Base-by-base conservation (phyloP, 2,797 vertebrate genomes). In the Notolabrus celidotus region DNA sequence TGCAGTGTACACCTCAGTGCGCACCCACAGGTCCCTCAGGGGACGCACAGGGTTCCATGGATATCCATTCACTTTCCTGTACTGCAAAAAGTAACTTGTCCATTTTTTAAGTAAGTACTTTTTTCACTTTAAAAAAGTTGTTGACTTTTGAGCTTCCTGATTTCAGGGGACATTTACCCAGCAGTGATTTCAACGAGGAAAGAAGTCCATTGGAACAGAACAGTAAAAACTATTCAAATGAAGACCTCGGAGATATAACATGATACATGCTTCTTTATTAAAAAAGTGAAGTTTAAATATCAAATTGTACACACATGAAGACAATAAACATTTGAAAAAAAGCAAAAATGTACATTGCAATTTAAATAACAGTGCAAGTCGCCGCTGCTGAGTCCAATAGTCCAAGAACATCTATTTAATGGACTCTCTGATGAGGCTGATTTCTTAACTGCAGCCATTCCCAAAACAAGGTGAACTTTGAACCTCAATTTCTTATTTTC, bases 1-100 rank as follows among this genome's bases (percentile, higher is more conserved):
- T 83, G 68, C 85, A 88, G 86, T 73, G 85, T 83, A 11, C 61
- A 72, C 57, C 39, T 72, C 15, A 34, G 62, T 62, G 76, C 67
- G 69, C 79, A 79, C 68, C 36, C 73, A 52, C 73, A 22, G 56
- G 67, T 84, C 56, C 57, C 68, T 10, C 4, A 1, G 59, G 63
- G 82, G 52, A 9, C 77, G 72, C 81, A 59, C 50, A 2, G 68
- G 71, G 23, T 71, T 64, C 50, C 31, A 53, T 19, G 36, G 62
- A 10, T n/a, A 36, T 31, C 55, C 51, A 22, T 60, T 77, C 43
- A 62, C 36, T 53, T 50, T 19, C 4, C 7, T n/a, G 23, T 56
- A 36, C 39, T 70, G 55, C 64, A 67, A 74, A 22, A 73, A 54
- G 36, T 45, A 46, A 20, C 45, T 5, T 5, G 31, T 54, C 34